Percentiles rank a stretch among this genome's conserved stretches.
Evolutionary conservation across 2,797 vertebrate genomes (phyloP).

Genomic region (Melanotaenia pygmaea): DNA sequence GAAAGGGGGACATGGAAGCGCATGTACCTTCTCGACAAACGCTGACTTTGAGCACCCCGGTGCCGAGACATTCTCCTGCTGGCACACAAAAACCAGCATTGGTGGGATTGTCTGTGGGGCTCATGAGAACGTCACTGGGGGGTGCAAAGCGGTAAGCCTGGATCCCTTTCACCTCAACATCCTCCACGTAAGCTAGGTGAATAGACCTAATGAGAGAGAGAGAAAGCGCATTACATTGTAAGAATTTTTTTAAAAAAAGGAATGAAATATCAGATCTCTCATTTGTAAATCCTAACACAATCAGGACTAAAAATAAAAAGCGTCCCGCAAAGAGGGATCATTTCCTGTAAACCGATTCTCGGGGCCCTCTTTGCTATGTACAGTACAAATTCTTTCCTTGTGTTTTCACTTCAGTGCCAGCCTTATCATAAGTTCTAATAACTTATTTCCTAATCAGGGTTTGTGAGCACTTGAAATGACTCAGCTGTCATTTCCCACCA

Average conservation of each 20-base stretch:
- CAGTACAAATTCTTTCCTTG: neutral
- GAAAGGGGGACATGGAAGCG: fast-evolving
- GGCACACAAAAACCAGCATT: constrained; percentile 87
- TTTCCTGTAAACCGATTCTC: constrained; percentile 9
- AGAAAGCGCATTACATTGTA: neutral
- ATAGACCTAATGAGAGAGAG: constrained; percentile 77
- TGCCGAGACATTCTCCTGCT: constrained; percentile 82
- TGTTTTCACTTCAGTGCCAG: neutral
- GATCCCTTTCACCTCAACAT: constrained; percentile 86
- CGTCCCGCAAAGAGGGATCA: neutral
- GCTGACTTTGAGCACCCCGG: constrained; percentile 87
- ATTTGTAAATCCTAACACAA: neutral
- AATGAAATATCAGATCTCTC: neutral
- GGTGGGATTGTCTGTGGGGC: constrained; percentile 79
- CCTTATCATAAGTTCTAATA: constrained; percentile 27
- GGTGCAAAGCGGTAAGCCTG: constrained; percentile 85
- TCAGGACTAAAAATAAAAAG: neutral
- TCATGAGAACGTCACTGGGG: constrained; percentile 82
- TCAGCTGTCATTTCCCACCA: constrained; percentile 5
- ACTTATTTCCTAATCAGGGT: constrained; percentile 35
- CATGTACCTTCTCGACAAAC: constrained; percentile 84
- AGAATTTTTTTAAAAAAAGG: neutral
- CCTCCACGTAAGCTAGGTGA: constrained; percentile 81
- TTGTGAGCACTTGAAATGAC: constrained; percentile 10
- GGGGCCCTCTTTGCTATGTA: neutral